Evolutionary conservation across 2,797 vertebrate species (phyloP).

Genomic region (Xyrichtys novacula): DNA sequence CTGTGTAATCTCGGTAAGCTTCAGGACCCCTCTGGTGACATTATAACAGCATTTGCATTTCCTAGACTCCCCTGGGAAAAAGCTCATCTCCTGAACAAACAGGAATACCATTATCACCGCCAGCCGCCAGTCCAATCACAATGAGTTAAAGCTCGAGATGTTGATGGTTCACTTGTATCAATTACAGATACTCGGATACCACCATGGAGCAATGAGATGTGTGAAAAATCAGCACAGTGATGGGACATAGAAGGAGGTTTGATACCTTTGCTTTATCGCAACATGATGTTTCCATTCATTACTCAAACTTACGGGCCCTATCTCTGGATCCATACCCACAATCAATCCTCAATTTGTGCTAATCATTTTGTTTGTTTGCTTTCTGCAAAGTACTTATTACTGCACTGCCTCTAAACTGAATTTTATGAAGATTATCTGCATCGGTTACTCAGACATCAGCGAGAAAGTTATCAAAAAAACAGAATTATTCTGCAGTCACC

Average conservation of each 20-base stretch:
- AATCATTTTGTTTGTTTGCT: neutral
- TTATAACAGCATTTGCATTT: conserved; percentile 58
- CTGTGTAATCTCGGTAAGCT: conserved; percentile 34
- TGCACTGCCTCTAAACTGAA: neutral
- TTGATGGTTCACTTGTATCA: conserved; percentile 23
- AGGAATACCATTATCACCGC: conserved; percentile 39
- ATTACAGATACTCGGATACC: conserved; percentile 6
- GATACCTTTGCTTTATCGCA: too few relatives aligned
- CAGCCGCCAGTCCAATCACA: conserved; percentile 34
- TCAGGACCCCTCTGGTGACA: conserved; percentile 44
- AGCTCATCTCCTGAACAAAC: conserved; percentile 52
- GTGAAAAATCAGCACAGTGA: neutral
- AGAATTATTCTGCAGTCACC: neutral
- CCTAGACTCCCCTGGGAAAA: conserved; percentile 24
- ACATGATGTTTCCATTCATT: neutral
- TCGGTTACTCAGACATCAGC: neutral
- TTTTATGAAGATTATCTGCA: neutral
- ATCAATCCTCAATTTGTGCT: neutral
- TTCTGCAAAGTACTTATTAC: neutral
- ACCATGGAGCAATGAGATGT: neutral
- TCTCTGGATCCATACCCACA: neutral
- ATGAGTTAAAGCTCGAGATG: conserved; percentile 2
- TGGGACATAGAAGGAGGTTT: neutral
- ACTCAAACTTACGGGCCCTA: neutral
- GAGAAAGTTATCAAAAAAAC: neutral